phyloP scores from a whole-genome alignment of 2,888 invertebrate genomes.

The Saturnia japonica region DNA sequence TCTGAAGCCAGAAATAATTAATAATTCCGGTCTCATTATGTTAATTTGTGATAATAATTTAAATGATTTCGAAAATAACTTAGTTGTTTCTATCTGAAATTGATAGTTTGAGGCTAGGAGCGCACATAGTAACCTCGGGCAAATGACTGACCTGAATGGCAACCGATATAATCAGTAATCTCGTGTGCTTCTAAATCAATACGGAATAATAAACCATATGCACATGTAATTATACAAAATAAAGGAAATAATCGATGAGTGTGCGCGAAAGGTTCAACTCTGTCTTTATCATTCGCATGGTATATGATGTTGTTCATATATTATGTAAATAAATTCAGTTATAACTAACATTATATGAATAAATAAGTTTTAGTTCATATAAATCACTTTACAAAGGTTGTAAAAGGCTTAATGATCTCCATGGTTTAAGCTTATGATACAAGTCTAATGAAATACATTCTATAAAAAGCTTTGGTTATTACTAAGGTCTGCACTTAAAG shows the following conservation, averaged over 20 bases:
- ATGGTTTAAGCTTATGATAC: not conserved
- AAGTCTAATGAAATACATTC: not conserved
- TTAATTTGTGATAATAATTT: not conserved
- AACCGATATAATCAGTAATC: conserved; percentile 1
- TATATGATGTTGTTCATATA: conserved; percentile 3
- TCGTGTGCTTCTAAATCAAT: not conserved
- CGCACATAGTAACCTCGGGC: conserved; percentile 4
- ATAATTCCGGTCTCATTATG: not conserved
- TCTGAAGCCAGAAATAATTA: not conserved
- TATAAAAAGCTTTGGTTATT: not conserved
- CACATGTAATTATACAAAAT: conserved; percentile 2
- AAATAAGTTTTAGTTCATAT: not conserved
- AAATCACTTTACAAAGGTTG: not conserved
- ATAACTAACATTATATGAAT: not conserved
- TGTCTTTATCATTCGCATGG: not conserved
- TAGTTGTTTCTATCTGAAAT: not conserved
- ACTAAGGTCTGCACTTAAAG: not conserved
- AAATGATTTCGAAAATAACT: conserved; percentile 2
- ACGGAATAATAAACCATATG: conserved; percentile 2
- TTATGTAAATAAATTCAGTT: not conserved
- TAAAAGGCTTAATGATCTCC: not conserved
- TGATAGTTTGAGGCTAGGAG: conserved; percentile 13
- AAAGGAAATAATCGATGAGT: conserved; percentile 11
- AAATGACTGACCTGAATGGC: conserved; percentile 5
- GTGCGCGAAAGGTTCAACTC: not conserved